Base-by-base conservation (phyloP, 2,113 vertebrate genomes). In the Spea multiplicata region DNA sequence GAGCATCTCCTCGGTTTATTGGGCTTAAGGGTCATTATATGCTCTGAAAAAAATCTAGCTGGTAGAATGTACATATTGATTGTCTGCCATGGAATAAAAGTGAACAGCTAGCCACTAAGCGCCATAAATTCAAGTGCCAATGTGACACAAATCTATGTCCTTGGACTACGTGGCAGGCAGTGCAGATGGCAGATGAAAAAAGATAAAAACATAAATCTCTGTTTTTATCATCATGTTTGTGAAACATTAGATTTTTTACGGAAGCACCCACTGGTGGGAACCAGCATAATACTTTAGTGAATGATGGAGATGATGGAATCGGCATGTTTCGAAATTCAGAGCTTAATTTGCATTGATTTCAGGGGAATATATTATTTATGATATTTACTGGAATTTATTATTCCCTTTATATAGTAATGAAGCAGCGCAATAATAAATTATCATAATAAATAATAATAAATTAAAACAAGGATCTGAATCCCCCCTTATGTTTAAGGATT, bases 11-110 rank as follows among this genome's bases (percentile, higher is more conserved):
- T 65, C 44, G 49, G 16, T 83, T 88, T 87, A 86, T 86, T 79
- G 82, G 81, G 80, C 82, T 74, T 66, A 61, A 70, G 76, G 75
- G 69, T 85, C 82, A 76, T 84, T 78, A 83, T 81, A 83, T 84
- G 82, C 80, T 67, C 72, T 80, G 70, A 74, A 71, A 84, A 82
- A 72, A 86, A 30, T 1, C 57, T 72, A 81, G 75, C 66, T 80
- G 69, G 71, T 85, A 75, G 69, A 76, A 85, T 87, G 86, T 82
- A 75, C 50, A 0, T 86, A 86, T 85, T 86, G 89, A 87, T 88
- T 88, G 82, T 75, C 81, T 85, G 83, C 78, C 77, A 80, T 52
- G 4, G 44, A 72, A 71, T 83, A 82, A 74, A 88, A 83, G 77
- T 83, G 80, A 72, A 78, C 73, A 78, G 71, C 61, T 74, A 83